These are phyloP conservation scores for Lacerta bilineata DNA, from an alignment of 2,797 vertebrate genomes.

Conservation along the genomic window DNA sequence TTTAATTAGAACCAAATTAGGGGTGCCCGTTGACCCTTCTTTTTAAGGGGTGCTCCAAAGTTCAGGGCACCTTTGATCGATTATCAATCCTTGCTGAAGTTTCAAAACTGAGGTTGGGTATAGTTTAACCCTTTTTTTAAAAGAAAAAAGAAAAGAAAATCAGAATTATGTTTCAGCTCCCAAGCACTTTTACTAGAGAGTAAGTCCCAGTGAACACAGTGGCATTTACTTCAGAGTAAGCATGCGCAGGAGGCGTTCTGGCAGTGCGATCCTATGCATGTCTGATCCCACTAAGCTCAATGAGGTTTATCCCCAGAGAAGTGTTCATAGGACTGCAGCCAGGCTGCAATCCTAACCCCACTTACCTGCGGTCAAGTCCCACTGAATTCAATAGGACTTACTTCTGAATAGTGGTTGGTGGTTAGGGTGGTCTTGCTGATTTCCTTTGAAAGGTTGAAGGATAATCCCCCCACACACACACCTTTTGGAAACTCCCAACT, in stretches of 20 bases:
- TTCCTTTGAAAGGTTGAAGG: background rate
- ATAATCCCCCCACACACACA: too few relatives aligned
- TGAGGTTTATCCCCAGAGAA: too few relatives aligned
- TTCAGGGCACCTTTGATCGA: background rate
- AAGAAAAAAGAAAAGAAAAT: too few relatives aligned
- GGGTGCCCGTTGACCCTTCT: background rate
- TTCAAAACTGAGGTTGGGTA: background rate
- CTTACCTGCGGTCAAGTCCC: background rate
- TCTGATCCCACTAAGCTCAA: too few relatives aligned
- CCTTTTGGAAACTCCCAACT: background rate
- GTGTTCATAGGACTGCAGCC: too few relatives aligned
- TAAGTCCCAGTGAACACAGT: too few relatives aligned
- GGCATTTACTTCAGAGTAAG: too few relatives aligned
- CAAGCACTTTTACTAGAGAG: too few relatives aligned
- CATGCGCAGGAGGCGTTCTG: too few relatives aligned
- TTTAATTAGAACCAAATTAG: background rate
- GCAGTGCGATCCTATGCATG: too few relatives aligned
- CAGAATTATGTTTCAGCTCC: too few relatives aligned
- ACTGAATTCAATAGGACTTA: background rate
- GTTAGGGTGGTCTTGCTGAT: background rate
- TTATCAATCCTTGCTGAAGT: background rate
- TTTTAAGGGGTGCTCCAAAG: background rate
- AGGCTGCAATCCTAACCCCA: too few relatives aligned
- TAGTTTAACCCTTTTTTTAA: background rate
- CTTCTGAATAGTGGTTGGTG: background rate